Conservation (phyloP, 1,140 invertebrate genomes). For the Drosophila mojavensis region DNA sequence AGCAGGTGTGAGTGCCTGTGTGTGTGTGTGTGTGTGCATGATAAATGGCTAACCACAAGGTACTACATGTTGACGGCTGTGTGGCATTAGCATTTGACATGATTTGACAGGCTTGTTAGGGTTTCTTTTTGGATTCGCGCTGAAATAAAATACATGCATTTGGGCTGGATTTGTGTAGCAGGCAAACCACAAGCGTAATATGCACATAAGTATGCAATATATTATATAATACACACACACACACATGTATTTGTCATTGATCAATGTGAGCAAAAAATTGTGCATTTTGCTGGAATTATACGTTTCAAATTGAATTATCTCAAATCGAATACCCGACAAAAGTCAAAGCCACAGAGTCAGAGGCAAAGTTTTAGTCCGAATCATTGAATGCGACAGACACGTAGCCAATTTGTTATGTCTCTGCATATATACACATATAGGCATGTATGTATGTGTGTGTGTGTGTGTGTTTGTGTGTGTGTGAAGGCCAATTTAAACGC, state of each 20-base stretch:
- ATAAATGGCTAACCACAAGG: constrained; percentile 21
- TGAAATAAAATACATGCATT: constrained; percentile 24
- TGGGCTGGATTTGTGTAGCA: constrained; percentile 18
- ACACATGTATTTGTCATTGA: constrained; percentile 14
- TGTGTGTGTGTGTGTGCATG: constrained; percentile 4
- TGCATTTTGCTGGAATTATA: constrained; percentile 27
- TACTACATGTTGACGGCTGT: constrained; percentile 28
- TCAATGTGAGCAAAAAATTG: constrained; percentile 6
- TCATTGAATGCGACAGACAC: constrained; percentile 51
- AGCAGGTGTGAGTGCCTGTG: neutral
- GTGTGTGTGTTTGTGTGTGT: constrained; percentile 8
- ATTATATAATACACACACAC: neutral
- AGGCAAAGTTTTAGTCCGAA: constrained; percentile 8
- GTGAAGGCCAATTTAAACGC: constrained; percentile 37
- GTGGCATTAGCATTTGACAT: constrained; percentile 35
- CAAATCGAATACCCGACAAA: constrained; percentile 59
- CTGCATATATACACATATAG: neutral
- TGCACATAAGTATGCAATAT: constrained; percentile 39
- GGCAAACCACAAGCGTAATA: constrained; percentile 18
- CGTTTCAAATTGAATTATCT: constrained; percentile 70
- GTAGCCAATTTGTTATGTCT: constrained; percentile 68
- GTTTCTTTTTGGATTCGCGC: constrained; percentile 34
- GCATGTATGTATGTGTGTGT: constrained; percentile 3
- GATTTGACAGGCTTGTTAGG: constrained; percentile 38
- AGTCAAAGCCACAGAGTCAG: constrained; percentile 55